A percentile compares a stretch with the other conserved stretches of the same genome.
Evolutionary conservation across 1,140 invertebrate species (phyloP).

Genomic region (Tenebrio molitor): DNA sequence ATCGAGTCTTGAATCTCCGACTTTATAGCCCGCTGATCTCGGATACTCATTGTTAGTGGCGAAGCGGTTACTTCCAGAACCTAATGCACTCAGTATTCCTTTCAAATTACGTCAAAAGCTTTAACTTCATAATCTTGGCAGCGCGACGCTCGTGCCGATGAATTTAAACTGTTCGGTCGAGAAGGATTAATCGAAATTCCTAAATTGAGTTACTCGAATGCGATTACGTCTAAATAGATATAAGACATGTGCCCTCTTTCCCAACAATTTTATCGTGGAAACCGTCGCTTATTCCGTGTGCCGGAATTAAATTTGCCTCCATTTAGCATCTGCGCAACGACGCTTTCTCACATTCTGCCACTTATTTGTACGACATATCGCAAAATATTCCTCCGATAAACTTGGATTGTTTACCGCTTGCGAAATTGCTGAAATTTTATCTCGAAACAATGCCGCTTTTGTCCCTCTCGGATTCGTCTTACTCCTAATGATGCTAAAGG

Average conservation of each 20-base stretch:
- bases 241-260: conserved; percentile 46
- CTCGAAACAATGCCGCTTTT: too few species aligned
- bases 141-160: conserved; percentile 44
- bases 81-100: conserved; percentile 44
- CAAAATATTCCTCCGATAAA: conserved; percentile 5
- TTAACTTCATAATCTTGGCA: conserved; percentile 42
- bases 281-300: conserved; percentile 18
- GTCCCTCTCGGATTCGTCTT: too few species aligned
- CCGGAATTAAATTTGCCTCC: conserved; percentile 35
- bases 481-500: too few species aligned
- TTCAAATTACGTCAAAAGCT: conserved; percentile 45
- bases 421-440: too few species aligned
- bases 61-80: conserved; percentile 40
- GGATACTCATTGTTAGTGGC: conserved; percentile 44
- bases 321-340: neutral
- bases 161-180: conserved; percentile 46
- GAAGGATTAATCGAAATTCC: conserved; percentile 46
- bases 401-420: neutral
- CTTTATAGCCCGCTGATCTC: conserved; percentile 43
- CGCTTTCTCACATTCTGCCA: neutral
- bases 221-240: conserved; percentile 46
- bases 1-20: conserved; percentile 47
- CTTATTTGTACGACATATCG: neutral
- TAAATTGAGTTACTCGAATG: conserved; percentile 45
- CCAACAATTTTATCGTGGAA: conserved; percentile 44